phyloP scores from a whole-genome alignment of 2,888 invertebrate genomes.

The Cantharis nigra region DNA sequence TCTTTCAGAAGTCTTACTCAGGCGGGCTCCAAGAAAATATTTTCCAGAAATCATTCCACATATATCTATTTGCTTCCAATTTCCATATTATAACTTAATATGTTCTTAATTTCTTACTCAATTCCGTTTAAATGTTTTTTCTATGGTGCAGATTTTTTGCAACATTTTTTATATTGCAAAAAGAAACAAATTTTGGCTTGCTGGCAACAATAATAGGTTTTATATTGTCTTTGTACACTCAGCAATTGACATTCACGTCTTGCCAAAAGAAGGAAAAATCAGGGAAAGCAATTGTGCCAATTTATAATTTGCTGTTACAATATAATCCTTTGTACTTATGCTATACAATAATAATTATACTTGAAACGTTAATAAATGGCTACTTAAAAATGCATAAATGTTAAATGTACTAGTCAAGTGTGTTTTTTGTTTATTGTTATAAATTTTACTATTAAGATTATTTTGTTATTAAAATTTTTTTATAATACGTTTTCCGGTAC shows the following conservation, averaged over 20 bases:
- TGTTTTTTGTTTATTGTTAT: slow-evolving; percentile 15
- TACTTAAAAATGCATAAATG: slow-evolving; percentile 25
- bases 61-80: not conserved
- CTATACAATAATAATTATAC: slow-evolving; percentile 1
- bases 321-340: slow-evolving; percentile 17
- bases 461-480: slow-evolving; percentile 1
- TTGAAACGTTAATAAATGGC: slow-evolving; percentile 10
- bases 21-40: not conserved
- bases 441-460: slow-evolving; percentile 2
- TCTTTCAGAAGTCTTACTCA: not conserved
- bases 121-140: not conserved
- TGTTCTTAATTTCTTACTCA: not conserved
- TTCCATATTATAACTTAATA: not conserved
- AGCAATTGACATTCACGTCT: not conserved
- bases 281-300: not conserved
- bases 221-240: not conserved
- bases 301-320: not conserved
- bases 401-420: slow-evolving; percentile 26
- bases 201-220: not conserved
- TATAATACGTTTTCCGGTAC: not conserved
- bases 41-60: not conserved
- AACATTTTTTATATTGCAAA: not conserved
- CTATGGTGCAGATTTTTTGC: not conserved
- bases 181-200: not conserved
- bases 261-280: not conserved